phyloP scores from a whole-genome alignment of 2,888 invertebrate species.

The Ennomos quercinarius region DNA sequence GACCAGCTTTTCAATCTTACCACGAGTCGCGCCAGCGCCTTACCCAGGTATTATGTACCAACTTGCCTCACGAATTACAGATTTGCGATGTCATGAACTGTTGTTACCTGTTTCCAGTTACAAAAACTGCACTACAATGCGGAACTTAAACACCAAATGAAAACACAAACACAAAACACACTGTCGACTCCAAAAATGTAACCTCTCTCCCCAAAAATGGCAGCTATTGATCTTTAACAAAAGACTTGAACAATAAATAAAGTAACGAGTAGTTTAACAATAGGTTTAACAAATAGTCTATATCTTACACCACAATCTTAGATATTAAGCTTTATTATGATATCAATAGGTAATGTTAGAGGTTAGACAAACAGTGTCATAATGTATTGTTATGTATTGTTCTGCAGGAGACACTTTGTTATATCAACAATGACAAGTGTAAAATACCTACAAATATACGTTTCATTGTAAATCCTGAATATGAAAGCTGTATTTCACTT shows the following conservation, averaged over 20 bases:
- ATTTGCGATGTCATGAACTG: conserved; percentile 13
- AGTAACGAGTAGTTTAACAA: conserved; percentile 16
- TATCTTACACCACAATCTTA: conserved; percentile 15
- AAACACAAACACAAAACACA: conserved; percentile 14
- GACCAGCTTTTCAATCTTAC: neutral
- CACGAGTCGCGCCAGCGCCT: neutral
- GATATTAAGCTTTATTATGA: conserved; percentile 11
- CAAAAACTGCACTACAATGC: conserved; percentile 13
- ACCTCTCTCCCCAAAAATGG: conserved; percentile 31
- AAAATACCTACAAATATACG: no score
- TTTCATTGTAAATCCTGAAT: no score
- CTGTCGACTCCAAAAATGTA: conserved; percentile 6
- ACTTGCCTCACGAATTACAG: conserved; percentile 7
- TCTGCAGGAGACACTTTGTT: no score
- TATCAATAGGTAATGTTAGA: conserved; percentile 16
- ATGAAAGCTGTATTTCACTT: no score
- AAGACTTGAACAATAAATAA: conserved; percentile 14
- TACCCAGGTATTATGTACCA: conserved; percentile 5
- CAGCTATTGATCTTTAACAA: conserved; percentile 14
- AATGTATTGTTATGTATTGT: conserved; percentile 2
- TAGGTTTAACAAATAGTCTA: conserved; percentile 22
- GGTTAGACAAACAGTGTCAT: conserved; percentile 14
- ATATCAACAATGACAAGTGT: no score
- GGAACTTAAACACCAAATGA: conserved; percentile 20
- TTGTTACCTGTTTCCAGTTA: conserved; percentile 9